Base-by-base conservation (phyloP, 2,113 vertebrate species). In the Pangasianodon hypophthalmus region DNA sequence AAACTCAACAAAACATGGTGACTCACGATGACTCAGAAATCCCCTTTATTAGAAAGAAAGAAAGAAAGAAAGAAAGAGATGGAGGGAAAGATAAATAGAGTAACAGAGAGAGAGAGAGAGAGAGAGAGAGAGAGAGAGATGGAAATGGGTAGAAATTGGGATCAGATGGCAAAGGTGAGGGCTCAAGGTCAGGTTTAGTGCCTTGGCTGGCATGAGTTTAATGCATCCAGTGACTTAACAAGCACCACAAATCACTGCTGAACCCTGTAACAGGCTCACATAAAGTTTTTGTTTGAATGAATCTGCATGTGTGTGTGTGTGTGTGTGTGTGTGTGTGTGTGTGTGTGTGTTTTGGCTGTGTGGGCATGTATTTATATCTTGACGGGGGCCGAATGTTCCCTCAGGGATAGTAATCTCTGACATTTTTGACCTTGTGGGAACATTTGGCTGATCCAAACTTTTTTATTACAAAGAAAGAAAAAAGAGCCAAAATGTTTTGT, bases 81-180 rank as follows among this genome's bases (percentile, higher is more conserved):
- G 64, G 41, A 67, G 79, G 67, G 26, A 86, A 60, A 60, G 52
- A 48, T 13, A 83, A 13, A 11, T 11, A 52, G 50, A 52, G 50
- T 52, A 13, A 52, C 2, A 67, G 84, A 84, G 26, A 85, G 69
- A 69, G 71, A 50, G 32, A 83, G 14, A 64, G 84, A 77, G 18
- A 81, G 44, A 58, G n/a, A 32, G n/a, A 85, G 26, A 58, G 73
- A 82, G 29, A 87, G 54, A 82, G 75, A 64, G 13, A 88, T 46
- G 60, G 52, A 88, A 84, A 50, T 58, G 52, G 83, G 60, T 73
- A 37, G 62, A 88, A 90, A 91, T 90, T 77, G 87, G 67, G 48
- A 86, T 90, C 91, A 92, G 14, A 67, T 85, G 89, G 85, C 50
- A 79, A 88, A 41, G 75, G 75, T 87, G 29, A 90, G 85, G 82